Conservation (phyloP, 2,888 invertebrate genomes). For the Pegoplata infirma region DNA sequence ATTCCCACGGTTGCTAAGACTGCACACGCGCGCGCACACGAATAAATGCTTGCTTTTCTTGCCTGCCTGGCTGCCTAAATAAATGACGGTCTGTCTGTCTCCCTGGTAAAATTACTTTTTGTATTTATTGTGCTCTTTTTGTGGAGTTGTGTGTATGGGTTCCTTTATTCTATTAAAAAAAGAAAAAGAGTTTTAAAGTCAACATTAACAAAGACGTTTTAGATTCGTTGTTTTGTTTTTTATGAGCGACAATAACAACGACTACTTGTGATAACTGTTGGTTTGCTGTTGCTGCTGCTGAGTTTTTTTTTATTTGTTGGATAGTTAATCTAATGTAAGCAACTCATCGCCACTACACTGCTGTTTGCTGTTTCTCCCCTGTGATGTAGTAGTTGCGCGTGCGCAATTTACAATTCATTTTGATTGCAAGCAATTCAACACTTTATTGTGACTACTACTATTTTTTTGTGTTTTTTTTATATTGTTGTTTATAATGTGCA, state of each 20-base stretch:
- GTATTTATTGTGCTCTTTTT: conserved; percentile 16
- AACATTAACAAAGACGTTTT: conserved; percentile 54
- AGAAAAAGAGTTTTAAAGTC: conserved; percentile 38
- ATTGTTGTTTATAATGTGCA: conserved; percentile 37
- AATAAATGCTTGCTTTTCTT: conserved; percentile 51
- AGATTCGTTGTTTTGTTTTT: conserved; percentile 24
- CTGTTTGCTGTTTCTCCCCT: conserved; percentile 1
- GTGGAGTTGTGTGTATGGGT: too few species aligned
- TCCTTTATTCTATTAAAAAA: not conserved
- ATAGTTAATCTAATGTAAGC: conserved; percentile 56
- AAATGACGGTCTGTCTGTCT: conserved; percentile 29
- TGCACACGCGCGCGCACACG: conserved; percentile 68
- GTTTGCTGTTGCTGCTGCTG: not conserved
- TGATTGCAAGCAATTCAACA: conserved; percentile 62
- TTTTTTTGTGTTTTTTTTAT: conserved; percentile 12
- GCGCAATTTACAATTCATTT: conserved; percentile 68
- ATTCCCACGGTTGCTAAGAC: conserved; percentile 70
- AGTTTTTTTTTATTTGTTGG: conserved; percentile 27
- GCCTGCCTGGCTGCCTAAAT: conserved; percentile 26
- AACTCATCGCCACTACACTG: conserved; percentile 57
- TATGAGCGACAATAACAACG: not conserved
- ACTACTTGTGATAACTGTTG: conserved; percentile 5
- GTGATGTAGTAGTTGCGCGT: conserved; percentile 61
- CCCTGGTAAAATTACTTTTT: conserved; percentile 45
- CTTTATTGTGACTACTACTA: conserved; percentile 54